Base-by-base conservation (phyloP, 1,140 invertebrate genomes). In the Drosophila watanabei region DNA sequence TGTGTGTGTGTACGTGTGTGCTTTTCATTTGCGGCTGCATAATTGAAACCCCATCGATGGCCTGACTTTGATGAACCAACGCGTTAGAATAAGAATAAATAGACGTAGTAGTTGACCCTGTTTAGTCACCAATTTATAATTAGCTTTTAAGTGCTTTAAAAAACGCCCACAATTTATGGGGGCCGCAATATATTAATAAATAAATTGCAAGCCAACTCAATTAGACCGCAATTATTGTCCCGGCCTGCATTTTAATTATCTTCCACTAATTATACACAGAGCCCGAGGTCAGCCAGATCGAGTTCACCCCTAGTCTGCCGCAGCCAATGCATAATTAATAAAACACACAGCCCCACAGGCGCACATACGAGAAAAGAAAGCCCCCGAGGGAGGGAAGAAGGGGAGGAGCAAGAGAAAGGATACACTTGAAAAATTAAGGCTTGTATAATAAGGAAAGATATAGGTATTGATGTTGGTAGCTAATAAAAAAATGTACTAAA, bases 151-250 rank as follows among this genome's bases (percentile, higher is more conserved):
- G 61, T n/a, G 45, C 37, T 51, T 52, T 37, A 37, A 58, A 73
- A 70, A 73, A 20, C 46, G n/a, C 5, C 45, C 32, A 30, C 66
- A 52, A 52, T 41, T 59, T 51, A 51, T 59, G 35, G 20, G 39
- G 24, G 37, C 37, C 37, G 18, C 48, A 73, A 73, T 61, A 73
- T 61, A 73, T 73, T 56, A 30, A 72, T 72, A 79, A 64, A 71
- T 71, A 70, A 79, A 88, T 89, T 88, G 78, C 73, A 84, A 62
- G 65, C 56, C 81, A 81, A 89, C 78, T 88, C 73, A 71, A 89
- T 89, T 81, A 85, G 54, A 83, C 49, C 45, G 51, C 68, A 82
- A 73, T 81, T 79, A 85, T 73, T 73, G 71, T 73, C 62, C 68
- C 28, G 35, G 58, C 59, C 71, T 66, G 65, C 75, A 60, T 66